Conservation (phyloP, 2,113 vertebrate species). For the Ariopsis seemanni region DNA sequence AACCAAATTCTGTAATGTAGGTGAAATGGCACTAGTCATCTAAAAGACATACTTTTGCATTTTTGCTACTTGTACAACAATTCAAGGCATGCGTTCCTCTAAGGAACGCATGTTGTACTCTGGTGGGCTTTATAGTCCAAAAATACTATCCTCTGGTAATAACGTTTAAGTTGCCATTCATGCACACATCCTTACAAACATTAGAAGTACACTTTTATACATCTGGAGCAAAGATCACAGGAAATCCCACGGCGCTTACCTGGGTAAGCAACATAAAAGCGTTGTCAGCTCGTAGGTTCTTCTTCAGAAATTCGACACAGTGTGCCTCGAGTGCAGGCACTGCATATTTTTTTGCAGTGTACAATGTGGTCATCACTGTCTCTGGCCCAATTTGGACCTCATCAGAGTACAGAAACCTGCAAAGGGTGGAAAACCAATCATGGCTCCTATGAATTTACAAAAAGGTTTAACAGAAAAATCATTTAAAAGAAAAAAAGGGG, state of each 20-base stretch:
- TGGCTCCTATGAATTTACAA: background rate
- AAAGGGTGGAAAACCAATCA: background rate
- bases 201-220: background rate
- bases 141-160: background rate
- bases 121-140: background rate
- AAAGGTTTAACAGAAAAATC: background rate
- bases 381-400: conserved; percentile 90
- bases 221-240: background rate
- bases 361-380: conserved; percentile 89
- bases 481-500: no score
- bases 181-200: conserved; percentile 2
- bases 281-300: conserved; percentile 85
- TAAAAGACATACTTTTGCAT: background rate
- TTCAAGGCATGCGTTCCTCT: background rate
- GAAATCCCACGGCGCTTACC: conserved; percentile 62
- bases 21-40: background rate
- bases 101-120: background rate
- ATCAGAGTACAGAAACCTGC: conserved; percentile 86
- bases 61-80: background rate
- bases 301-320: conserved; percentile 88
- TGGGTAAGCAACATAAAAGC: conserved; percentile 89
- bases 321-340: conserved; percentile 86
- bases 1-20: background rate
- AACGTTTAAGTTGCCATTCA: background rate
- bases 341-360: conserved; percentile 88